Conservation (phyloP, 2,113 vertebrate species). For the Psittacula cyanocephala region DNA sequence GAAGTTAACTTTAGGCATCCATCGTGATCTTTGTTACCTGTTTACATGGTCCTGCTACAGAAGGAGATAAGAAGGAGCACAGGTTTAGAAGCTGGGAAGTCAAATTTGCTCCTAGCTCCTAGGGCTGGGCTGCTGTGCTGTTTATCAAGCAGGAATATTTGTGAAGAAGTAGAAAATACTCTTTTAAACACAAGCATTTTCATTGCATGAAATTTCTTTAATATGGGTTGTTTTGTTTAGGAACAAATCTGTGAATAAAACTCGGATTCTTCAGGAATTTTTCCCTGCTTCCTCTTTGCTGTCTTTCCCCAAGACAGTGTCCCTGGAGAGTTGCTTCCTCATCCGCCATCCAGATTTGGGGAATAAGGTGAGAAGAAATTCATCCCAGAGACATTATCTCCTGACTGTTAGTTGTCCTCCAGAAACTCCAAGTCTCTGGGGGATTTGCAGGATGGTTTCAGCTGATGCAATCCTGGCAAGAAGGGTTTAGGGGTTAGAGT, state of each 20-base stretch:
- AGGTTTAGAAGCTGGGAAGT: neutral
- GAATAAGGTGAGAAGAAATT: constrained; percentile 72
- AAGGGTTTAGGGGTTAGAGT: neutral
- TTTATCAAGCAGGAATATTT: neutral
- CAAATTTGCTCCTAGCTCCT: neutral
- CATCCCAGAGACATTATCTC: neutral
- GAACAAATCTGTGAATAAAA: constrained; percentile 74
- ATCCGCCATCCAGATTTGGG: constrained; percentile 62
- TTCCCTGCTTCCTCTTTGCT: constrained; percentile 68
- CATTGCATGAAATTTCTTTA: neutral
- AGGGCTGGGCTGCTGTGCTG: neutral
- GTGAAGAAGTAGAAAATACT: neutral
- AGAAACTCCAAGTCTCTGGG: neutral
- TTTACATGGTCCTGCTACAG: neutral
- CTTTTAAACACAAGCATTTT: neutral
- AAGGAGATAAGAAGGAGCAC: neutral
- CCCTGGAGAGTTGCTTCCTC: constrained; percentile 75
- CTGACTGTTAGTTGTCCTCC: neutral
- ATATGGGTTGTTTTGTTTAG: constrained; percentile 42
- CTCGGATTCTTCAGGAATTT: constrained; percentile 69
- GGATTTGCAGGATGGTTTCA: neutral
- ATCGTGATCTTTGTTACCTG: neutral
- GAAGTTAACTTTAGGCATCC: neutral
- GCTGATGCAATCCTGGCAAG: neutral
- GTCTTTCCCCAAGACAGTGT: constrained; percentile 68